Evolutionary conservation across 2,113 vertebrate species (phyloP).

Genomic region (Coptodon rendalli): DNA sequence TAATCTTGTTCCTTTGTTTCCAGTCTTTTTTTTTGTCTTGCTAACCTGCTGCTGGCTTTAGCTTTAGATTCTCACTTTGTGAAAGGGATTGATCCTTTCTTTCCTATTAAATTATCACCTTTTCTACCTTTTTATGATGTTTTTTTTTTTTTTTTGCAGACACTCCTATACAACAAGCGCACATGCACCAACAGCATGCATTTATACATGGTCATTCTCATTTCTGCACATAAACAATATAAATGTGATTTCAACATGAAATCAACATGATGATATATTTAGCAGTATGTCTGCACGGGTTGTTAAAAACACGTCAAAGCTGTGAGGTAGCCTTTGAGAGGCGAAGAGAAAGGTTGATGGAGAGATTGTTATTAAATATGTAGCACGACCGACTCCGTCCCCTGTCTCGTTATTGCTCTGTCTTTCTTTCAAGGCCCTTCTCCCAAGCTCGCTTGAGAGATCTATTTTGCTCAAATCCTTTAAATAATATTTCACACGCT

Average conservation of each 20-base stretch:
- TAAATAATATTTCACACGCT: neutral
- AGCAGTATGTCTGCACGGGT: neutral
- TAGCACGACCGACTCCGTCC: neutral
- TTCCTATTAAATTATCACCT: neutral
- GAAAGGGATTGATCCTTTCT: neutral
- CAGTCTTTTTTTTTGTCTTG: neutral
- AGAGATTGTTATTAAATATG: neutral
- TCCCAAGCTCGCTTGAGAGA: neutral
- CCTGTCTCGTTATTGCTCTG: neutral
- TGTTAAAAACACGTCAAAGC: neutral
- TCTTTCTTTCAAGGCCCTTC: neutral
- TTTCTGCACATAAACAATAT: neutral
- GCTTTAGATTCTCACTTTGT: neutral
- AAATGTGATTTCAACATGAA: neutral
- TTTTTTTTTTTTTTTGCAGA: neutral
- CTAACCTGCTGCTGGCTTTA: neutral
- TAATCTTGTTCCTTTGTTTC: neutral
- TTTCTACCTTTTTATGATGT: fast-evolving
- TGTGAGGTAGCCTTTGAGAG: neutral
- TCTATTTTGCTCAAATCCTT: neutral
- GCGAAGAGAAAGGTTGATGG: neutral
- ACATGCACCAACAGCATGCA: neutral
- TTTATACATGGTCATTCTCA: neutral
- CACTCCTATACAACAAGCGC: neutral
- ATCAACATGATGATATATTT: neutral